Percentiles rank a stretch among this genome's conserved stretches.
These are phyloP conservation scores for Colostygia pectinataria DNA, from an alignment of 2,888 invertebrate genomes.

Conservation along the genomic window DNA sequence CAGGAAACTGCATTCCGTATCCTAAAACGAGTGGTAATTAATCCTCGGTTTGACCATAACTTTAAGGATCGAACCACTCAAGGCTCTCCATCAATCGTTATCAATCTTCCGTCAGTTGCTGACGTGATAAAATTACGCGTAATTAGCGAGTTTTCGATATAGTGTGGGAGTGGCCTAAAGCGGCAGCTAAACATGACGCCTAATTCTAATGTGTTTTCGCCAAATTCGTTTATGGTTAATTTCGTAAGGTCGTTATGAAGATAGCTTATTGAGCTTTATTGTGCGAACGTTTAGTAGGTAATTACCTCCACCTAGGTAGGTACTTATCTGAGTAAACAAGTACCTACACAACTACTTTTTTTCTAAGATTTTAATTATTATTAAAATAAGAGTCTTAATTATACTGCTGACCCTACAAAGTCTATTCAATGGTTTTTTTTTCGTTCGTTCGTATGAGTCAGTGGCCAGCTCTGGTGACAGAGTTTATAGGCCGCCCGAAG, in stretches of 20 bases:
- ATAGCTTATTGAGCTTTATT: constrained; percentile 1
- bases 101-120: constrained; percentile 13
- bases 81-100: constrained; percentile 11
- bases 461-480: too few species aligned
- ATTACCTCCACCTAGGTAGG: too few species aligned
- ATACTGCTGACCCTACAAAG: too few species aligned
- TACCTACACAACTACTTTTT: too few species aligned
- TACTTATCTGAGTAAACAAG: too few species aligned
- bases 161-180: constrained; percentile 11
- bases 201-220: constrained; percentile 21
- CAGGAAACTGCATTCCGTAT: not conserved
- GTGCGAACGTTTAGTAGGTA: not conserved
- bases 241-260: constrained; percentile 5
- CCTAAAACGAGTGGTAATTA: not conserved
- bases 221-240: constrained; percentile 7
- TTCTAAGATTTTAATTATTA: too few species aligned
- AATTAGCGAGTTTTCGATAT: constrained; percentile 15
- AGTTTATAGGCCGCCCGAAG: too few species aligned
- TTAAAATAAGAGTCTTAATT: too few species aligned
- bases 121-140: constrained; percentile 18
- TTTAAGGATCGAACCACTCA: constrained; percentile 8
- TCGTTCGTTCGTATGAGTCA: too few species aligned
- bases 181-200: constrained; percentile 11
- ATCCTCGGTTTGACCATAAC: constrained; percentile 4
- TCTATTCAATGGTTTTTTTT: too few species aligned